Evolutionary conservation across 1,140 invertebrate genomes (phyloP), one percentile per base, ranked within the genome.

Genomic region (Bombus haemorrhoidalis): DNA sequence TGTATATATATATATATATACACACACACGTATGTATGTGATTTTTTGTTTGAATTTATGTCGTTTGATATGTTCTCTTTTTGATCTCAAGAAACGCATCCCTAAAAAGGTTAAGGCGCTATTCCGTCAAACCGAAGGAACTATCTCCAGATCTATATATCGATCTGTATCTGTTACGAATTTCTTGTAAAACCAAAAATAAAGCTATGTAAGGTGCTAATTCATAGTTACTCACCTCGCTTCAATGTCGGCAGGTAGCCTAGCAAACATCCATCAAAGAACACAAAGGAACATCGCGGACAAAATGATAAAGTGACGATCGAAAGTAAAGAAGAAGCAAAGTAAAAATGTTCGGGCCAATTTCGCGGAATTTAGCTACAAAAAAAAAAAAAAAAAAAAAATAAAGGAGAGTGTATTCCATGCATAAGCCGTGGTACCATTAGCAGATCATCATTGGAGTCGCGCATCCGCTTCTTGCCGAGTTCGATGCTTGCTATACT

Each of bases 401-500:
- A n/a, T n/a, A 93, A 78, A 93, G 87, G 88, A 93, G 94, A 95
- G 95, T 95, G 95, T 95, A 95, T 87, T 91, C 91, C 96, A 96
- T 96, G 96, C 96, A 96, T 95, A 96, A 96, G 96, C 96, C 95
- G 96, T 96, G 97, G 97, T 98, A 98, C 98, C 98, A 98, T 97
- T 97, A 98, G 97, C 96, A 98, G 96, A 96, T 98, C 98, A 96
- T 97, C 97, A 95, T 97, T 96, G 96, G 97, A 96, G 96, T 97
- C 97, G 95, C 97, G 97, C 96, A 97, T 96, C 96, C 97, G 97
- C 96, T 98, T 98, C 97, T 98, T 98, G 96, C 97, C 97, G 95
- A 97, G 96, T 96, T 97, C 97, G 94, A 96, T 95, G 93, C 94
- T 92, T 92, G 95, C 95, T 94, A 96, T 95, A 93, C 93, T 95